Conservation (phyloP, 2,888 invertebrate genomes). For the Micropterix aruncella region DNA sequence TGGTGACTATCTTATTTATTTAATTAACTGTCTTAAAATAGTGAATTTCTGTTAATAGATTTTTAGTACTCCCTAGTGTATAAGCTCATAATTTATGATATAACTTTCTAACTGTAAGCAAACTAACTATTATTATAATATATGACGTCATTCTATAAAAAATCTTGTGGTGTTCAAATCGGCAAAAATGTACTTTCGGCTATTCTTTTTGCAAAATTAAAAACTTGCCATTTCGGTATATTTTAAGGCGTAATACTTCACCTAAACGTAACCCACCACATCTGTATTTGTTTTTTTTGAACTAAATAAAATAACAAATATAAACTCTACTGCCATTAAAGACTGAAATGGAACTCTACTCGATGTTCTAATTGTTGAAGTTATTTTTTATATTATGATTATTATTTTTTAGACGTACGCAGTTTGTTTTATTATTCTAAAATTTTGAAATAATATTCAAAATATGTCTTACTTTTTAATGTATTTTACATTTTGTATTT, state of each 20-base stretch:
- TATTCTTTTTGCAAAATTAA: no score
- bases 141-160: no score
- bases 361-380: not conserved
- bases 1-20: not conserved
- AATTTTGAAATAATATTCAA: not conserved
- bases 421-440: not conserved
- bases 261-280: no score
- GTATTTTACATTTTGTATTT: no score
- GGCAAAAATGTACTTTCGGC: no score
- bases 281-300: no score
- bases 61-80: not conserved
- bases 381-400: not conserved
- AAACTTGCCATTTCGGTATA: no score
- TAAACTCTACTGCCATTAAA: not conserved
- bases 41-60: not conserved
- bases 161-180: no score
- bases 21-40: not conserved
- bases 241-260: no score
- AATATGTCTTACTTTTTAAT: not conserved
- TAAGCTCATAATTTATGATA: not conserved
- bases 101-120: no score
- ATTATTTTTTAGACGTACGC: not conserved
- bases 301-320: not conserved
- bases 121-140: no score
- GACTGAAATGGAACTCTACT: not conserved